Evolutionary conservation across 2,888 invertebrate species (phyloP).

Genomic region (Galeopsomyia nigrocyanea): DNA sequence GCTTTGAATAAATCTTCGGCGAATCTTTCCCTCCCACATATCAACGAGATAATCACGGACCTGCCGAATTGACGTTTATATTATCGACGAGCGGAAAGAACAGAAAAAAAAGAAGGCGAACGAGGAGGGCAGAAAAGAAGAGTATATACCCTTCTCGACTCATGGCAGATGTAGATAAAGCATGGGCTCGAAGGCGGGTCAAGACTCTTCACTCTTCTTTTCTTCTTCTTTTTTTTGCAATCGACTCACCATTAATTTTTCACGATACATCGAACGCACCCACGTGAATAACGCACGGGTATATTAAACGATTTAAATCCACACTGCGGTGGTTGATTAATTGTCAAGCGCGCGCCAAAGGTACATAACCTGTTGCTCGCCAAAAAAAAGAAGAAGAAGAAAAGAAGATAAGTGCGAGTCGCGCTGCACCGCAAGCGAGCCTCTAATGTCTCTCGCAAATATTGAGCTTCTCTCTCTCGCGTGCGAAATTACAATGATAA

Average conservation of each 20-base stretch:
- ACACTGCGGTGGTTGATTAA: slow-evolving; percentile 49
- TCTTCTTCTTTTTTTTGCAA: background rate
- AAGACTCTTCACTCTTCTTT: slow-evolving; percentile 52
- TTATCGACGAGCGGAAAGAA: background rate
- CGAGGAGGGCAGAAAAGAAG: slow-evolving; percentile 19
- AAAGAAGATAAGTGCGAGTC: too few relatives aligned
- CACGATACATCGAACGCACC: background rate
- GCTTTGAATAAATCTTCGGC: too few relatives aligned
- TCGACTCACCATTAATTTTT: too few relatives aligned
- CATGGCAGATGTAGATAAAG: slow-evolving; percentile 52
- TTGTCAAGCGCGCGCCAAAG: slow-evolving; percentile 57
- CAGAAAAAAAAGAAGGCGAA: background rate
- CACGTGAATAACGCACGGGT: background rate
- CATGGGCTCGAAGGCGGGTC: slow-evolving; percentile 39
- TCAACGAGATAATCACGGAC: slow-evolving; percentile 2
- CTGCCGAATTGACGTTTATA: slow-evolving; percentile 21
- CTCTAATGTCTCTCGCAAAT: too few relatives aligned
- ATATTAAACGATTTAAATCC: background rate
- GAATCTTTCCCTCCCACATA: too few relatives aligned
- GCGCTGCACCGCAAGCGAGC: too few relatives aligned
- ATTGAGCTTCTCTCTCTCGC: too few relatives aligned
- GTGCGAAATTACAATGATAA: slow-evolving; percentile 45
- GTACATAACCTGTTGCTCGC: too few relatives aligned
- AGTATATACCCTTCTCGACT: background rate
- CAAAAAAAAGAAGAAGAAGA: too few relatives aligned